These are phyloP conservation scores for Tetropium fuscum DNA, from an alignment of 2,888 invertebrate genomes.

Conservation along the genomic window DNA sequence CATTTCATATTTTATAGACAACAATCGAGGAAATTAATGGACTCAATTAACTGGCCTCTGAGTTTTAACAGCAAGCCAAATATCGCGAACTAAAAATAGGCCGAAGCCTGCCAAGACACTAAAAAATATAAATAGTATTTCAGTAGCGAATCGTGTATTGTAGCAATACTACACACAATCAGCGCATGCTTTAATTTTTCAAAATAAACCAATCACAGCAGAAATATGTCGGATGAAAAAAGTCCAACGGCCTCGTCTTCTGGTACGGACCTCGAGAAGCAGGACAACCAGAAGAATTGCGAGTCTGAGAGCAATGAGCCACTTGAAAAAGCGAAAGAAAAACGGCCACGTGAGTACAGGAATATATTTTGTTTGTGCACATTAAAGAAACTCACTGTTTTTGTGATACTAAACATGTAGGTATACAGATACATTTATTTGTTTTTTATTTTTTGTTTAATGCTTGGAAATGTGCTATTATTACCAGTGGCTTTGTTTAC, in stretches of 20 bases:
- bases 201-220: conserved; percentile 6
- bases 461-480: too few relatives aligned
- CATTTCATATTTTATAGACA: conserved; percentile 1
- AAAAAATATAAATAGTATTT: conserved; percentile 31
- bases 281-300: conserved; percentile 39
- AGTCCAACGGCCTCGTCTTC: conserved; percentile 29
- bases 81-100: conserved; percentile 28
- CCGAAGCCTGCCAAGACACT: conserved; percentile 9
- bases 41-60: conserved; percentile 2
- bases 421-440: too few relatives aligned
- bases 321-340: conserved; percentile 55
- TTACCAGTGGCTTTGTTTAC: too few relatives aligned
- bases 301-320: conserved; percentile 47
- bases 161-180: background rate
- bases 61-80: background rate
- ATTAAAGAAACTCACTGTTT: too few relatives aligned
- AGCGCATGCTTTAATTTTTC: conserved; percentile 19
- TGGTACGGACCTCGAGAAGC: conserved; percentile 42
- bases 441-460: too few relatives aligned
- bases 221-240: conserved; percentile 30
- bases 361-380: background rate
- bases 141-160: conserved; percentile 30
- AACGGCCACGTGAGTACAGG: conserved; percentile 54
- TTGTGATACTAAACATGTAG: too few relatives aligned
- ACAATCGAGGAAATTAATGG: conserved; percentile 15